Evolutionary conservation across 2,888 invertebrate genomes (phyloP).

Genomic region (Ctena decussata): DNA sequence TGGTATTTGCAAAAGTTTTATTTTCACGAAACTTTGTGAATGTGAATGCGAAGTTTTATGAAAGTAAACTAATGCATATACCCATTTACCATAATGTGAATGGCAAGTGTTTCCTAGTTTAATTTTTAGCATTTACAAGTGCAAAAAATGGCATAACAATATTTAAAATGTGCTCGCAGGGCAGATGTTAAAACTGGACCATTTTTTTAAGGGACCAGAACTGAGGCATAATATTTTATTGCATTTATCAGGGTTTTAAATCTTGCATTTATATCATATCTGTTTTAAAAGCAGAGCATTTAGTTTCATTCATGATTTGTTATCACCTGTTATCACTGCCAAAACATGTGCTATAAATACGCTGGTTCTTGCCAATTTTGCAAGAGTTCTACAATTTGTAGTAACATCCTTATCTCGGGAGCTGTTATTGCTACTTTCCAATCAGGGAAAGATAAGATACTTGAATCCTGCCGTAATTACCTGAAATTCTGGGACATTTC

Average conservation of each 20-base stretch:
- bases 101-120: too few species aligned
- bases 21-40: too few species aligned
- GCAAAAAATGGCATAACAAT: too few species aligned
- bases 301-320: slow-evolving; percentile 16
- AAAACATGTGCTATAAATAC: slow-evolving; percentile 11
- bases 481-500: too few species aligned
- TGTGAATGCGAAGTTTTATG: too few species aligned
- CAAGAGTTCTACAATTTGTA: slow-evolving; percentile 4
- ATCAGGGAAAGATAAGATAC: slow-evolving; percentile 2
- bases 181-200: not conserved
- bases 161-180: not conserved
- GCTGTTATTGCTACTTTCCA: slow-evolving; percentile 10
- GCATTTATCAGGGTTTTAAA: not conserved
- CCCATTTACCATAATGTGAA: too few species aligned
- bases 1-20: too few species aligned
- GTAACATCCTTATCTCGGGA: not conserved
- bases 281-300: slow-evolving; percentile 3
- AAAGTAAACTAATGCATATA: too few species aligned
- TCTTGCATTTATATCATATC: slow-evolving; percentile 1
- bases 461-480: too few species aligned
- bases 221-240: not conserved
- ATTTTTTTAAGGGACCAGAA: not conserved
- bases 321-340: slow-evolving; percentile 1
- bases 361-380: not conserved
- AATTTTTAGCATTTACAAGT: too few species aligned